Percentiles rank a stretch among this genome's conserved stretches.
Evolutionary conservation across 2,888 invertebrate genomes (phyloP).

Genomic region (Callimorpha dominula): DNA sequence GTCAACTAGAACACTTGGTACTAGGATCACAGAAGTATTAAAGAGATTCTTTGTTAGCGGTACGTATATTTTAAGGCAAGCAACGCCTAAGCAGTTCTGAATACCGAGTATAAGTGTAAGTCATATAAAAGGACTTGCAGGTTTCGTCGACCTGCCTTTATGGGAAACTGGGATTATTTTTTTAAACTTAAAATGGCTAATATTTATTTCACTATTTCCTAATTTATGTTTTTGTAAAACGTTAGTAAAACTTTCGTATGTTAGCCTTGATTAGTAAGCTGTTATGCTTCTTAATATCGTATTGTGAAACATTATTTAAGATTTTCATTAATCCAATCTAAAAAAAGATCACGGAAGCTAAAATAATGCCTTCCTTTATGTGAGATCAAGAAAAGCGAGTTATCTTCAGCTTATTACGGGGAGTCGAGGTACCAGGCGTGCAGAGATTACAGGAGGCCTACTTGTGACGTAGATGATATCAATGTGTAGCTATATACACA

Average conservation of each 20-base stretch:
- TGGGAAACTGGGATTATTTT: constrained; percentile 45
- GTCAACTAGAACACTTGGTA: constrained; percentile 85
- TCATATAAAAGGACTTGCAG: constrained; percentile 65
- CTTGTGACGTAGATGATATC: constrained; percentile 77
- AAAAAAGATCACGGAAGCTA: constrained; percentile 72
- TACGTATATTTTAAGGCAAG: constrained; percentile 48
- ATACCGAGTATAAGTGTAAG: constrained; percentile 65
- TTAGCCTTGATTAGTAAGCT: constrained; percentile 29
- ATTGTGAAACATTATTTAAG: constrained; percentile 14
- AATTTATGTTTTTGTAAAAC: constrained; percentile 1
- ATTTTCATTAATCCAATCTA: constrained; percentile 25
- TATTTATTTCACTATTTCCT: constrained; percentile 15
- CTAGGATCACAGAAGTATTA: constrained; percentile 68
- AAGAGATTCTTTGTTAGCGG: constrained; percentile 55
- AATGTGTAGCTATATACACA: constrained; percentile 64
- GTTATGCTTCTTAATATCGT: constrained; percentile 9
- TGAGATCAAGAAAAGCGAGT: constrained; percentile 83
- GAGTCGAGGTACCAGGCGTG: constrained; percentile 81
- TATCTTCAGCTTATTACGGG: constrained; percentile 86
- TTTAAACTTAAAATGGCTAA: constrained; percentile 10
- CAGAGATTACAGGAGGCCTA: constrained; percentile 75
- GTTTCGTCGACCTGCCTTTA: constrained; percentile 42
- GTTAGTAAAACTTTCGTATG: neutral
- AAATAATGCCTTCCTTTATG: constrained; percentile 67
- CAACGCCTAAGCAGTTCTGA: constrained; percentile 61